These are phyloP conservation scores for Rhogogaster chlorosoma DNA, from an alignment of 2,888 invertebrate species.

Conservation along the genomic window DNA sequence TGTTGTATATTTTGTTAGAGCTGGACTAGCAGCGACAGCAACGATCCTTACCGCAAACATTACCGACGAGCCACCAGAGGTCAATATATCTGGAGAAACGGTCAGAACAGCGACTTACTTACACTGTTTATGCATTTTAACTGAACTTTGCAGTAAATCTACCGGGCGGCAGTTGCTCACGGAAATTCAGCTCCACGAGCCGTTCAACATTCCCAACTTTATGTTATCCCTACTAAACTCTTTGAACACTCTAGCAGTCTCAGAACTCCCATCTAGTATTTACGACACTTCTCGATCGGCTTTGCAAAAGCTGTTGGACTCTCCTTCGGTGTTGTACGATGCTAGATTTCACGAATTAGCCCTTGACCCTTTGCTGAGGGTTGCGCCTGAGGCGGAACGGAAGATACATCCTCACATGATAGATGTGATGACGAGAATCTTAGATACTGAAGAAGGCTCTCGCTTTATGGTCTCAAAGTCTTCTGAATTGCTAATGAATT, in stretches of 20 bases:
- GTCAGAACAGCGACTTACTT: conserved; percentile 71
- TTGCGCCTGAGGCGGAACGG: conserved; percentile 59
- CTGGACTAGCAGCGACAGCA: conserved; percentile 63
- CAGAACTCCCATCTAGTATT: conserved; percentile 66
- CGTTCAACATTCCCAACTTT: conserved; percentile 67
- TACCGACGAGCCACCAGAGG: conserved; percentile 69
- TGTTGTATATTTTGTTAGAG: conserved; percentile 61
- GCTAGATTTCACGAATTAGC: conserved; percentile 69
- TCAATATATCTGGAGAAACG: conserved; percentile 72
- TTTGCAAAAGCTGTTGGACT: conserved; percentile 66
- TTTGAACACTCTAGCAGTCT: conserved; percentile 67
- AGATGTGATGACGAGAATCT: conserved; percentile 68
- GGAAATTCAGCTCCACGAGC: conserved; percentile 63
- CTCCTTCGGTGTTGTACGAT: conserved; percentile 65
- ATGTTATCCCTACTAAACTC: conserved; percentile 64
- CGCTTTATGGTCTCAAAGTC: conserved; percentile 68
- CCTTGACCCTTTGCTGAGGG: conserved; percentile 65
- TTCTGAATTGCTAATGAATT: conserved; percentile 60
- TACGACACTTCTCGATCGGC: conserved; percentile 68
- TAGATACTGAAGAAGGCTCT: conserved; percentile 69
- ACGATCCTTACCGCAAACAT: conserved; percentile 65
- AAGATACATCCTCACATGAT: conserved; percentile 72
- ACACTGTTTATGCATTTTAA: conserved; percentile 71
- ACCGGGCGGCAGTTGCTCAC: conserved; percentile 67
- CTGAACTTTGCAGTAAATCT: conserved; percentile 68